Evolutionary conservation across 2,888 invertebrate genomes (phyloP), one percentile per base, ranked within the genome.

Genomic region (Podotricha telesiphe): DNA sequence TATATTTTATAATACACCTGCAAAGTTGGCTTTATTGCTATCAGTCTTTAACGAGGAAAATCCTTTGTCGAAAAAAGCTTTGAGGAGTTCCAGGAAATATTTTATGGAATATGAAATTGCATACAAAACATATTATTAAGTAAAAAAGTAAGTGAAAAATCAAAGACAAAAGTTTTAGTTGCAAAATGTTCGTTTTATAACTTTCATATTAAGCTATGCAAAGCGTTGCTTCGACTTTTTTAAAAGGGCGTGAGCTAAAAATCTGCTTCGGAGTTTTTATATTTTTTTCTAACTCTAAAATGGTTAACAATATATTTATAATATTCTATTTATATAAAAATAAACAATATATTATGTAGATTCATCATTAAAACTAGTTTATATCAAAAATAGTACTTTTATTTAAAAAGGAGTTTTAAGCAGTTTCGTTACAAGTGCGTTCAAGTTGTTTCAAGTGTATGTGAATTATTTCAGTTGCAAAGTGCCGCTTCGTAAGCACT

Each of bases 401-500:
- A 6, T 15, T 22, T 28, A 28, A 34, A 53, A 53, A 55, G 34
- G 17, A 10, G n/a, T 3, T 19, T 47, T 19, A 19, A 62, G 17
- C 34, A 17, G 19, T 28, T 62, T 62, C 19, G 11, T 61, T 47
- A 63, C 20, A 50, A 63, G 37, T 50, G 50, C 17, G 11, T 65
- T 65, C 47, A 65, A 65, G 65, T 47, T 56, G 56, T 20, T 65
- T 55, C 47, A 10, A 65, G 34, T 65, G 19, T 13, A 58, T 64
- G 22, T 55, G 45, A 45, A 64, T 64, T 42, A 53, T 55, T 55
- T 55, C 51, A 58, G 20, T 45, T n/a, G 45, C 20, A 20, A 56
- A 65, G 37, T 58, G 47, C 56, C 65, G 55, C 47, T 65, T 20
- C 47, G 65, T 56, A 56, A 53, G 55, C 47, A 56, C 56, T 63